Evolutionary conservation across 2,888 invertebrate species (phyloP), one percentile per base, ranked within the genome.

Genomic region (Labia minor): DNA sequence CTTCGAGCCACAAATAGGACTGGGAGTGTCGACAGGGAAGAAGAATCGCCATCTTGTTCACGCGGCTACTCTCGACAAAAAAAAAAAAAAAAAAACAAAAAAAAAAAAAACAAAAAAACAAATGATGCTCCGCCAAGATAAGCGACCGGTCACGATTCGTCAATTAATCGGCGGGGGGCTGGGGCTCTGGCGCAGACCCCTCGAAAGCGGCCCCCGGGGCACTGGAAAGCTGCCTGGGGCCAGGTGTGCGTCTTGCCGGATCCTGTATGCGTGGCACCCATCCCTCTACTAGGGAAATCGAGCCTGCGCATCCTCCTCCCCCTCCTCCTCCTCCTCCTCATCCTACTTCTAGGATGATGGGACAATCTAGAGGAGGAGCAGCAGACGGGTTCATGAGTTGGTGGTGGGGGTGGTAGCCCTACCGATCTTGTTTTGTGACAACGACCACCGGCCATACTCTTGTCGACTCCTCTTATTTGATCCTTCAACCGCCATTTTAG

Each of bases 101-200:
- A n/a, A n/a, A n/a, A n/a, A n/a, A n/a, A n/a, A n/a, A n/a, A n/a
- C n/a, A n/a, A n/a, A n/a, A n/a, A 49, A 49, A 49, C 49, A 49
- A 49, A 49, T 16, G 49, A 49, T 49, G 49, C 49, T 49, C n/a
- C 49, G 14, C n/a, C 49, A n/a, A 49, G 49, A 49, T 49, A 49
- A 49, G 26, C 26, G 49, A 49, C 49, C 49, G 49, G 49, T 49
- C 49, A 49, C 49, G 49, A 49, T 49, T 49, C 49, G 49, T 49
- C 49, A 49, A 49, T 49, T 49, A 49, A 49, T 49, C 49, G 49
- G 49, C 49, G 49, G 16, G 49, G 49, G 26, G 26, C 26, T 26
- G 26, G 26, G 26, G 26, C 8, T 26, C 26, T 26, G 26, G 26
- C 26, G 26, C 26, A 26, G 26, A 26, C 49, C n/a, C 49, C 49